phyloP scores from a whole-genome alignment of 2,113 vertebrate genomes.

The Elaphurus davidianus region DNA sequence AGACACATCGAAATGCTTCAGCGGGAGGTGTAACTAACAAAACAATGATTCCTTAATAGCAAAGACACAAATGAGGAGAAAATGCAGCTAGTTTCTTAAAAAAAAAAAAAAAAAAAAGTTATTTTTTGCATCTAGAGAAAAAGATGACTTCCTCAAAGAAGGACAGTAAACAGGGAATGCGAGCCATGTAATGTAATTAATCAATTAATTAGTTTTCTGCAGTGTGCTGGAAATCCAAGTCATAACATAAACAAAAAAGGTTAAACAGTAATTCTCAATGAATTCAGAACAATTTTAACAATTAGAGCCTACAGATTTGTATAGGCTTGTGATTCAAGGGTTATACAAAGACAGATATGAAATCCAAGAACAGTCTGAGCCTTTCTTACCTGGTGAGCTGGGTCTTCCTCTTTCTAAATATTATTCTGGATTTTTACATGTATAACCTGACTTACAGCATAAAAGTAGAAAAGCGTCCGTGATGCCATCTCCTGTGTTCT shows the following conservation, averaged over 20 bases:
- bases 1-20: background rate
- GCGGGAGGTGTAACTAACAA: background rate
- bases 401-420: background rate
- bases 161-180: background rate
- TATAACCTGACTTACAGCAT: background rate
- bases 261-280: background rate
- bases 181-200: background rate
- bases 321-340: background rate
- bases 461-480: background rate
- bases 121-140: background rate
- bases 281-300: background rate
- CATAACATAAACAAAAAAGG: background rate
- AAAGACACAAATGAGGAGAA: background rate
- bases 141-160: background rate
- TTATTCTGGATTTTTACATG: background rate
- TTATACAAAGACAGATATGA: fast-evolving
- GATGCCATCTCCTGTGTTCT: background rate
- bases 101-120: background rate
- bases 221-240: background rate
- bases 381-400: background rate
- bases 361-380: background rate
- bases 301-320: background rate
- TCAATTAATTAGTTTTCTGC: background rate
- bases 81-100: background rate
- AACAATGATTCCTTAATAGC: background rate